Evolutionary conservation across 1,140 invertebrate species (phyloP).

Genomic region (Drosophila auraria): DNA sequence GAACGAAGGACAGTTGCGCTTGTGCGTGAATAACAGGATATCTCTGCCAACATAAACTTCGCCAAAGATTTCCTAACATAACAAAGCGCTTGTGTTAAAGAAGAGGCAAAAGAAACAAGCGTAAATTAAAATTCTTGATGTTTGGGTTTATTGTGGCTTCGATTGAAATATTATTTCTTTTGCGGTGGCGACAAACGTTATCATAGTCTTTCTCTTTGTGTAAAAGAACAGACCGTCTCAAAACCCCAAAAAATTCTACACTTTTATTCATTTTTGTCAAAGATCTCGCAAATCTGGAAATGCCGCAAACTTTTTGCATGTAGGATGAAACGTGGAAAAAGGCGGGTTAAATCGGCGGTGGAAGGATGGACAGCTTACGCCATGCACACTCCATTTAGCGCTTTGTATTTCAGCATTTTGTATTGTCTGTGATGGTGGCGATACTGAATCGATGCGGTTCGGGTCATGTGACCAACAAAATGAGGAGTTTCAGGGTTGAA

Average conservation of each 20-base stretch:
- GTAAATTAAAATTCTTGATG: neutral
- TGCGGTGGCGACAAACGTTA: neutral
- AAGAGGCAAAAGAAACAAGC: slow-evolving; percentile 1
- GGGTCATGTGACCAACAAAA: neutral
- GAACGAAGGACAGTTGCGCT: slow-evolving; percentile 6
- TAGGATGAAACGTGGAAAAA: neutral
- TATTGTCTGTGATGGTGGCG: slow-evolving; percentile 23
- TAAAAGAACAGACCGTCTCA: slow-evolving; percentile 30
- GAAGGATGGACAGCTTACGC: slow-evolving; percentile 16
- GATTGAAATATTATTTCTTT: neutral
- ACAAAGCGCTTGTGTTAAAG: neutral
- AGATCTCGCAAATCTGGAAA: slow-evolving; percentile 28
- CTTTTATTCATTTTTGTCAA: slow-evolving; percentile 6
- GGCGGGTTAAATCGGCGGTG: neutral
- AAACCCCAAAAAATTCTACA: slow-evolving; percentile 16
- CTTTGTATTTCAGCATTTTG: slow-evolving; percentile 40
- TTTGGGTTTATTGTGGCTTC: neutral
- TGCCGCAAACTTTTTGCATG: slow-evolving; percentile 33
- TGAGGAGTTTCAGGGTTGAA: neutral
- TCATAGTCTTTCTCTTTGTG: neutral
- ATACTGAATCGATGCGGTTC: neutral
- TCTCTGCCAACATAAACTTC: neutral
- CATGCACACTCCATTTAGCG: slow-evolving; percentile 12
- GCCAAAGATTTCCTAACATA: neutral
- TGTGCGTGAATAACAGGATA: slow-evolving; percentile 1